These are phyloP conservation scores for Galbula dea DNA, from an alignment of 2,113 vertebrate genomes.

Conservation along the genomic window DNA sequence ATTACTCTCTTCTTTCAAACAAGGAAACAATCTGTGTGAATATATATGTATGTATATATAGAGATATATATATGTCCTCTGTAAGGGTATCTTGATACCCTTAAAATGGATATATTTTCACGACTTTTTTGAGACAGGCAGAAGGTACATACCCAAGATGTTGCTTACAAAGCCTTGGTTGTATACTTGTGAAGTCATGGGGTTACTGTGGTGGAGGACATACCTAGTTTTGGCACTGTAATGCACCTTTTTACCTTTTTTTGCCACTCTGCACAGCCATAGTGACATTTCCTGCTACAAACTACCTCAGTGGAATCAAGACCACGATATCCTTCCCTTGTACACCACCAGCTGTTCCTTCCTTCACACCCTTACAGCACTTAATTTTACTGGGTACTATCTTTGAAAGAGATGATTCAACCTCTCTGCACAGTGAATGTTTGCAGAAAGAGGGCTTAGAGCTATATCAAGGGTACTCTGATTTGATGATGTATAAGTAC, in stretches of 20 bases:
- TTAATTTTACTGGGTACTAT: background rate
- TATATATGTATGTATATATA: no score
- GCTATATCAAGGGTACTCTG: background rate
- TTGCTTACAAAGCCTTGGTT: background rate
- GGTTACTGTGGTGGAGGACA: background rate
- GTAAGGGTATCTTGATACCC: background rate
- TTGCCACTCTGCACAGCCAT: background rate
- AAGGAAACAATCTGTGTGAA: background rate
- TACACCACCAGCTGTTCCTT: background rate
- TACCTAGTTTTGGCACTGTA: background rate
- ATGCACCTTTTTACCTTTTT: background rate
- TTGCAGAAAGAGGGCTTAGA: background rate
- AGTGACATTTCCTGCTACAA: background rate
- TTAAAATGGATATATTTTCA: background rate
- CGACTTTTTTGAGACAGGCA: background rate
- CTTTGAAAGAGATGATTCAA: background rate
- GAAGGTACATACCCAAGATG: background rate
- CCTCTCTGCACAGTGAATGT: background rate
- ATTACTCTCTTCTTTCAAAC: background rate
- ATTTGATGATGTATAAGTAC: rapidly evolving
- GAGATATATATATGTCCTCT: background rate
- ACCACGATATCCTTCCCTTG: background rate
- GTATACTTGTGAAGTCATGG: background rate
- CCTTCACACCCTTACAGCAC: background rate
- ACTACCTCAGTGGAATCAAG: rapidly evolving